Base-by-base conservation (phyloP, 2,888 invertebrate genomes). In the Chouioia cunea region DNA sequence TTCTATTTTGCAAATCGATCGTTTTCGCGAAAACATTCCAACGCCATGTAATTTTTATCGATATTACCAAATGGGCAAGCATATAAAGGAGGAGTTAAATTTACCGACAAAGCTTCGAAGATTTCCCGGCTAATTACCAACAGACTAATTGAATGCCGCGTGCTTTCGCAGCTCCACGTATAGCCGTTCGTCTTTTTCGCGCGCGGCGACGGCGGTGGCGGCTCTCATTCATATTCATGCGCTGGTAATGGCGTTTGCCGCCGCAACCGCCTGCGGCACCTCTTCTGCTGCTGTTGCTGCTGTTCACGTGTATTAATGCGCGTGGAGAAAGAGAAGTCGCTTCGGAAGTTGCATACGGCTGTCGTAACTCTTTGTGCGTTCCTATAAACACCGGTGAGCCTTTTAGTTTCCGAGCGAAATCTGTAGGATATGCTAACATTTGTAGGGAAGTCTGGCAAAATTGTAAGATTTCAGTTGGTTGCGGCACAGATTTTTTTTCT, bases 111-210 rank as follows among this genome's bases (percentile, higher is more conserved):
- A 81, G 81, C 81, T 69, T 56, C 78, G 76, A 82, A 84, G 83
- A 84, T 85, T 85, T 85, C 84, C 85, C 85, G 84, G 84, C 85
- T 85, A 85, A 85, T 85, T 85, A 85, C 85, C 81, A 81, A 79
- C 81, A 81, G 83, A 83, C 85, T 85, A 85, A 85, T 85, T 85
- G 85, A 85, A 85, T 85, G 84, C 84, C 79, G 80, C 77, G 79
- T 79, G 76, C 76, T 75, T 77, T 76, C 73, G 73, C 77, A 36
- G 36, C 65, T 58, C 67, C 59, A 54, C 15, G 46, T 57, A 23
- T 20, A 56, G 46, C 20, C 60, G 52, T 59, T 71, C 56, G 60
- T 70, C 73, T 56, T 65, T 75, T 76, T 75, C 70, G 56, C 50
- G 48, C 50, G 59, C 57, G 63, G 59, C 44, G 65, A 72, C 65